Conservation (phyloP, 1,140 invertebrate genomes). For the Lordiphosa collinella region DNA sequence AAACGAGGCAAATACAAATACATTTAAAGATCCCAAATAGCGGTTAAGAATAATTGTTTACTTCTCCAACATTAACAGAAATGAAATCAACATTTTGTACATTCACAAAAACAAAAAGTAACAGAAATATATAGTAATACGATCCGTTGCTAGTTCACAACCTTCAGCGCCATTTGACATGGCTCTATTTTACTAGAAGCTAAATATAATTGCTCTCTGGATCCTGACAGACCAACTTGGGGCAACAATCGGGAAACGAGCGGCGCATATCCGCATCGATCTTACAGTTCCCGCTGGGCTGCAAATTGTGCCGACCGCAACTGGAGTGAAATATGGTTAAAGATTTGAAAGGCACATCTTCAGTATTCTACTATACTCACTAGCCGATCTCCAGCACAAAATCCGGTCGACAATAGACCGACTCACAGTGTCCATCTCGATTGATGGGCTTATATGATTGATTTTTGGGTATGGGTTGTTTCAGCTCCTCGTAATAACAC, state of each 20-base stretch:
- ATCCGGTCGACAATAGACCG: constrained; percentile 65
- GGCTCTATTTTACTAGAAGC: not conserved
- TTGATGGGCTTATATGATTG: constrained; percentile 74
- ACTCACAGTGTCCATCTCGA: constrained; percentile 63
- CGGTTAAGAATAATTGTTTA: too few relatives aligned
- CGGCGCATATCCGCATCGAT: constrained; percentile 65
- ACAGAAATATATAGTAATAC: not conserved
- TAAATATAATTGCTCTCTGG: constrained; percentile 63
- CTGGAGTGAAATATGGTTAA: constrained; percentile 13
- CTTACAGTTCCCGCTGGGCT: constrained; percentile 55
- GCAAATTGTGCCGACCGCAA: constrained; percentile 69
- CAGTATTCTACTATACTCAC: constrained; percentile 26
- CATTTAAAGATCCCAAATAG: too few relatives aligned
- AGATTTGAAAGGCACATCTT: not conserved
- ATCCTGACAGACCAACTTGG: constrained; percentile 56
- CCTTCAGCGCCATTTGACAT: not conserved
- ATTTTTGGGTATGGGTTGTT: constrained; percentile 68
- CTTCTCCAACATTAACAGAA: too few relatives aligned
- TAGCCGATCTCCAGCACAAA: constrained; percentile 63
- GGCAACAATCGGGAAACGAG: constrained; percentile 66
- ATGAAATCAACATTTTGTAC: too few relatives aligned
- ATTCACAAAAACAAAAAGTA: too few relatives aligned
- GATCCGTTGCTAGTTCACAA: constrained; percentile 8
- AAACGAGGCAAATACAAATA: too few relatives aligned
- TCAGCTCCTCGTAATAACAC: constrained; percentile 70